Conservation (phyloP, 2,113 vertebrate species). For the Chionomys nivalis region DNA sequence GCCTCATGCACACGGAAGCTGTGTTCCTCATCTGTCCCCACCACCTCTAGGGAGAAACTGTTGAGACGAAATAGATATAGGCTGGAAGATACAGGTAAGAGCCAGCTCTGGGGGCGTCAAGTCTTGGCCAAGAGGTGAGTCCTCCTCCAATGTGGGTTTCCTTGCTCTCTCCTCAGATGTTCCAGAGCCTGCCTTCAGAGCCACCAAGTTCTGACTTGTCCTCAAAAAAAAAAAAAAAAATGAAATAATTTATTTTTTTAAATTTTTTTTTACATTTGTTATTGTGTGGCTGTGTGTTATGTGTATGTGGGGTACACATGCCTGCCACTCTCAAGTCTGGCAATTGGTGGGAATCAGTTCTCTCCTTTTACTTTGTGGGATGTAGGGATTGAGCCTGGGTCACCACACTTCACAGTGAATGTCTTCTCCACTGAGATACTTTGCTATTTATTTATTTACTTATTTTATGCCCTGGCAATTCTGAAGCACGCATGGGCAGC, state of each 20-base stretch:
- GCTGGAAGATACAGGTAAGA: background rate
- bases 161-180: background rate
- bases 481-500: too few species aligned
- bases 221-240: slow-evolving; percentile 5
- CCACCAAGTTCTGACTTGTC: slow-evolving; percentile 5
- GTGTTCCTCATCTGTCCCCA: background rate
- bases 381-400: background rate
- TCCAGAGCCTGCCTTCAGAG: background rate
- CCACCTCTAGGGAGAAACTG: background rate
- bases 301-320: background rate
- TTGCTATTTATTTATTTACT: too few species aligned
- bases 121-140: fast-evolving
- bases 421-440: background rate
- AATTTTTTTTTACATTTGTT: too few species aligned
- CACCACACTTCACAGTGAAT: background rate
- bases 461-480: too few species aligned
- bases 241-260: slow-evolving; percentile 54
- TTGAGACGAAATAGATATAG: background rate
- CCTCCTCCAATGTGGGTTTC: background rate
- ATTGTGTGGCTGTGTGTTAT: background rate
- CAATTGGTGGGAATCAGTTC: background rate
- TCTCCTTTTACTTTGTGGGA: background rate
- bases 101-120: background rate
- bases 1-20: too few species aligned
- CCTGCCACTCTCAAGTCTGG: background rate